Percentiles rank a stretch among this genome's conserved stretches.
Evolutionary conservation across 2,888 invertebrate species (phyloP).

Genomic region (Drosophila rellima): DNA sequence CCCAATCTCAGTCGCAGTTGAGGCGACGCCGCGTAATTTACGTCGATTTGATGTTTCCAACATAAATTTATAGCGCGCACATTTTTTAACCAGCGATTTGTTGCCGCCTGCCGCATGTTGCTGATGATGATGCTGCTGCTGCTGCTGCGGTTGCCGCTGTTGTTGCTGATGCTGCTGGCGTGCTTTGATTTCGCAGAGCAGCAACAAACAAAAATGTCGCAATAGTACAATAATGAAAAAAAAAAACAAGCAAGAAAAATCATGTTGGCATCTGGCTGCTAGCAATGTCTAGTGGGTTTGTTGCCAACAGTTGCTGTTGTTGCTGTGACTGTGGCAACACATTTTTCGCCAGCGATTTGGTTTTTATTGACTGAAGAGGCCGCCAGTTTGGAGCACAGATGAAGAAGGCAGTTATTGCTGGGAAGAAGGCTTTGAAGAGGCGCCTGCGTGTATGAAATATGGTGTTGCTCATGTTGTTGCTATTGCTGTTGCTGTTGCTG

Average conservation of each 20-base stretch:
- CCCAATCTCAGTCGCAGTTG: conserved; percentile 20
- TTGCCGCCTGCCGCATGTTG: conserved; percentile 68
- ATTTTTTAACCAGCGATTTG: conserved; percentile 75
- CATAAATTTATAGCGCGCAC: conserved; percentile 80
- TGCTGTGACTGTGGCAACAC: conserved; percentile 56
- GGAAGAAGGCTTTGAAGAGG: conserved; percentile 65
- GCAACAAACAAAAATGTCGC: conserved; percentile 77
- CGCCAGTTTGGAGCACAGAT: conserved; percentile 43
- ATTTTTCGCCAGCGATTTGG: conserved; percentile 64
- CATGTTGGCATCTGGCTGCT: conserved; percentile 72
- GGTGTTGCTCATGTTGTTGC: conserved; percentile 50
- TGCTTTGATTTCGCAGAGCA: conserved; percentile 77
- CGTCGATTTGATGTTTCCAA: conserved; percentile 80
- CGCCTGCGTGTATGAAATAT: conserved; percentile 57
- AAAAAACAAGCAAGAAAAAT: conserved; percentile 75
- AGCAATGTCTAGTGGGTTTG: conserved; percentile 13
- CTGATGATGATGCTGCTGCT: conserved; percentile 54
- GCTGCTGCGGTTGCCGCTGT: conserved; percentile 20
- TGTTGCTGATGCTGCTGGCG: conserved; percentile 40
- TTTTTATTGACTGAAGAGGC: conserved; percentile 80
- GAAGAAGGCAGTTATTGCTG: conserved; percentile 5
- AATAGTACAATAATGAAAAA: conserved; percentile 75
- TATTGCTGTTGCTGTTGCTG: conserved; percentile 27
- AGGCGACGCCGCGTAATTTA: conserved; percentile 73
- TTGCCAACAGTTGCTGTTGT: conserved; percentile 17